These are phyloP conservation scores for Carlito syrichta DNA, from an alignment of 2,113 vertebrate genomes.

Conservation along the genomic window DNA sequence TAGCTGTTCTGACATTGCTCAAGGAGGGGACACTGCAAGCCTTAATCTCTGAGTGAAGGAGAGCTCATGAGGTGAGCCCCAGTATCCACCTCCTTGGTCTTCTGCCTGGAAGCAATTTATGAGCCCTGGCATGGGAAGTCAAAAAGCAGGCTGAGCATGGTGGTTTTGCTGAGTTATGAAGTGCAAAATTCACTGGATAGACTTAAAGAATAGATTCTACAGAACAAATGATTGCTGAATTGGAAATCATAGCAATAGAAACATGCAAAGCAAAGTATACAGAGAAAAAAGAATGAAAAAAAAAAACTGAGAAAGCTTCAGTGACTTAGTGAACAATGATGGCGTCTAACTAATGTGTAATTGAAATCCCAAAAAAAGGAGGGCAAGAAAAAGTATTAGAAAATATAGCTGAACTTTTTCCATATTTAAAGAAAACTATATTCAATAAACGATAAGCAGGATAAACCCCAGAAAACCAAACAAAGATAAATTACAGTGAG, in stretches of 20 bases:
- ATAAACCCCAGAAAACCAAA: not conserved
- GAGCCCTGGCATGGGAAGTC: fast-evolving
- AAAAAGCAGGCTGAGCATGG: not conserved
- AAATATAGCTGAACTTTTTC: not conserved
- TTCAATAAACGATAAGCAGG: not conserved
- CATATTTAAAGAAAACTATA: not conserved
- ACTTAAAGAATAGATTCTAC: not conserved
- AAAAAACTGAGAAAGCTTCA: not conserved
- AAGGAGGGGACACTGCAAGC: not conserved
- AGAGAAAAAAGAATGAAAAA: not conserved
- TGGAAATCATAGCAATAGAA: not conserved
- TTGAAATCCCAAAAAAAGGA: not conserved
- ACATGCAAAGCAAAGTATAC: too few species aligned
- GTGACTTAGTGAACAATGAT: not conserved
- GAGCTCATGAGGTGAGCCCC: not conserved
- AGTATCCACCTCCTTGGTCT: not conserved
- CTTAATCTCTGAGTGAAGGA: not conserved
- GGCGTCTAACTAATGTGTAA: not conserved
- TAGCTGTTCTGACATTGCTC: not conserved
- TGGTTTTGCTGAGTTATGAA: not conserved
- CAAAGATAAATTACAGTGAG: not conserved
- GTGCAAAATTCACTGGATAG: not conserved
- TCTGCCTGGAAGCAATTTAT: not conserved
- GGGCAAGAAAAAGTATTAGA: not conserved
- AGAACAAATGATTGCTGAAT: not conserved